Base-by-base conservation (phyloP, 2,888 invertebrate genomes). In the Epiblema foenella region DNA sequence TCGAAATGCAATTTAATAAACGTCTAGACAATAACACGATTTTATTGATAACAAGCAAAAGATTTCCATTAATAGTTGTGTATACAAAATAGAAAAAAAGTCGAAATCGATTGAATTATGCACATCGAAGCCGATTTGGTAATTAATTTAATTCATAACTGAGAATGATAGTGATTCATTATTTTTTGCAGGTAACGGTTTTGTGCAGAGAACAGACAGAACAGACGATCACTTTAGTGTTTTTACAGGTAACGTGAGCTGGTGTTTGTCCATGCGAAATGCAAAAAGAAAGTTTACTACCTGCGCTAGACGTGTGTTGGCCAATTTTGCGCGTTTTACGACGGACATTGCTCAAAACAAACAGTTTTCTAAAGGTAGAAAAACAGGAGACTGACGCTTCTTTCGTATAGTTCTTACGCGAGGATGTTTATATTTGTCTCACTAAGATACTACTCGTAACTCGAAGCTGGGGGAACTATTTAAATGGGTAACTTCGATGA, bases 141-240 rank as follows among this genome's bases (percentile, higher is more conserved):
- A 63, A 63, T 63, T 52, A 52, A 63, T 18, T 33, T 18, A 37
- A 37, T 51, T 63, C 18, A 51, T 37, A 52, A 18, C 15, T 12
- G 18, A 49, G 18, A 63, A 63, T 52, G 63, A 63, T 63, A 33
- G 20, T 15, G 37, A 5, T n/a, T 29, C n/a, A 56, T 18, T 18
- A 17, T 62, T 33, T 20, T 33, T 52, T 52, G 12, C 33, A 37
- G 8, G 49, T 51, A 54, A 54, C 24, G 15, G 18, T 54, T 52
- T 63, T 52, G 18, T 37, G 51, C 51, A 33, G n/a, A 15, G 7
- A 46, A 46, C 46, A 46, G 46, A 46, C 46, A n/a, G 12, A 4
- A 0, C n/a, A 46, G 46, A 46, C 46, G 46, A 46, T 39, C 39
- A n/a, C n/a, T 46, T 46, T 46, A 15, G 15, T 42, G 15, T 15